Conservation (phyloP, 2,113 vertebrate genomes). For the Solea senegalensis region DNA sequence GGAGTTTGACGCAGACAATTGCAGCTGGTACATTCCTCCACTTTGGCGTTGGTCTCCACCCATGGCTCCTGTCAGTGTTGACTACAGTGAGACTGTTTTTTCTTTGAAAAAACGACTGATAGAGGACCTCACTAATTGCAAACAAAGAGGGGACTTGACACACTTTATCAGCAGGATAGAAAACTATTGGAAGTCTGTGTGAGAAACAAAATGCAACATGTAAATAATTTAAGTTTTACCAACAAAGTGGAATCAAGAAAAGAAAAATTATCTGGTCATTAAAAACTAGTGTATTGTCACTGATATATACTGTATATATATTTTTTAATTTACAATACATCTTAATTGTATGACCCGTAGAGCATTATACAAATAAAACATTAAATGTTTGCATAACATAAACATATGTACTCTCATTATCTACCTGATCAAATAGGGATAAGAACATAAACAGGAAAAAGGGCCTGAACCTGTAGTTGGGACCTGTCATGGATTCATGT, state of each 20-base stretch:
- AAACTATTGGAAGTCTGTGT: conserved; percentile 44
- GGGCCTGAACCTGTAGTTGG: background rate
- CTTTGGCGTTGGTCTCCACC: too few species aligned
- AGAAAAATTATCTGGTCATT: conserved; percentile 2
- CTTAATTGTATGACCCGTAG: conserved; percentile 2
- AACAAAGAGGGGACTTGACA: conserved; percentile 4
- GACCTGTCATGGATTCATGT: background rate
- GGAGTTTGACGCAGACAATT: conserved; percentile 32
- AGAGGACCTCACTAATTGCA: conserved; percentile 20
- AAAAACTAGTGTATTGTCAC: conserved; percentile 25
- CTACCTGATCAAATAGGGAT: background rate
- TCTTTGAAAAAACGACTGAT: too few species aligned
- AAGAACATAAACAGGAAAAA: background rate
- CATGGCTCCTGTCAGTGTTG: too few species aligned
- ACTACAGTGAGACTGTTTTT: too few species aligned
- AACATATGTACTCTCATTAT: background rate
- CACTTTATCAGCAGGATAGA: conserved; percentile 47
- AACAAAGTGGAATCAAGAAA: background rate
- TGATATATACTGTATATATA: too few species aligned
- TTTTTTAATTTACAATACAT: conserved; percentile 43
- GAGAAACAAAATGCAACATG: too few species aligned
- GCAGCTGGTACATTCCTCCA: too few species aligned
- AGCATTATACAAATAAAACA: conserved; percentile 48
- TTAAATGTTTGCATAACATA: conserved; percentile 33
- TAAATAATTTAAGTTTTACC: background rate